phyloP scores from a whole-genome alignment of 1,140 invertebrate genomes.

The Halyomorpha halys region DNA sequence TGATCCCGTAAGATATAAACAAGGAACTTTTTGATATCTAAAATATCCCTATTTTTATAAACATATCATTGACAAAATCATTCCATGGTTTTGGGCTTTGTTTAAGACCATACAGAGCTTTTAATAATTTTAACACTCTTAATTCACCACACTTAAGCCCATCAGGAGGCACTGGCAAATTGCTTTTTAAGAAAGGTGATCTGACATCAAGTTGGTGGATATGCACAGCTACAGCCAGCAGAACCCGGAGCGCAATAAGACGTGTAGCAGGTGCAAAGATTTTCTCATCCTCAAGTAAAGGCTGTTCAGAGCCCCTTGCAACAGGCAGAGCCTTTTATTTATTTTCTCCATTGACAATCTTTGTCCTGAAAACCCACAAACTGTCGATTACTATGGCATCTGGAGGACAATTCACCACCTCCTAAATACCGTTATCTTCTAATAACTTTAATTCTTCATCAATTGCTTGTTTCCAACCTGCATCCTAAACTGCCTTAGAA shows the following conservation, averaged over 20 bases:
- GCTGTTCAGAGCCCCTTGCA: conserved; percentile 13
- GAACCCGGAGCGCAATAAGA: conserved; percentile 2
- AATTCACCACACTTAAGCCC: background rate
- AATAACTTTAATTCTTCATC: background rate
- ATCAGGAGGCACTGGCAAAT: background rate
- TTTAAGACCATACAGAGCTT: conserved; percentile 7
- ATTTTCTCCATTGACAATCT: background rate
- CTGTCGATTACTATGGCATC: background rate
- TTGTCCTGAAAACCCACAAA: background rate
- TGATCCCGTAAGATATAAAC: too few species aligned
- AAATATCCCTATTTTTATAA: background rate
- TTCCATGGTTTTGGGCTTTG: conserved; percentile 4
- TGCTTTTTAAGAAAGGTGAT: too few species aligned
- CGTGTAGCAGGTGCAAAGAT: conserved; percentile 3
- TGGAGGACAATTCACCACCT: background rate
- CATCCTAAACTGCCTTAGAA: too few species aligned
- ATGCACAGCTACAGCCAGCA: conserved; percentile 3
- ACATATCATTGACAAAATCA: background rate
- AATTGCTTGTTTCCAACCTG: background rate
- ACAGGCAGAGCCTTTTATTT: background rate
- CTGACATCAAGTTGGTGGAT: conserved; percentile 14
- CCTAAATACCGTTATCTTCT: background rate
- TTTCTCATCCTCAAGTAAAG: background rate
- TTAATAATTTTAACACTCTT: background rate
- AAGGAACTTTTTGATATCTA: background rate